Evolutionary conservation across 92 coral and sea anemone species (phyloP).

Genomic region (Phenganax marumi): DNA sequence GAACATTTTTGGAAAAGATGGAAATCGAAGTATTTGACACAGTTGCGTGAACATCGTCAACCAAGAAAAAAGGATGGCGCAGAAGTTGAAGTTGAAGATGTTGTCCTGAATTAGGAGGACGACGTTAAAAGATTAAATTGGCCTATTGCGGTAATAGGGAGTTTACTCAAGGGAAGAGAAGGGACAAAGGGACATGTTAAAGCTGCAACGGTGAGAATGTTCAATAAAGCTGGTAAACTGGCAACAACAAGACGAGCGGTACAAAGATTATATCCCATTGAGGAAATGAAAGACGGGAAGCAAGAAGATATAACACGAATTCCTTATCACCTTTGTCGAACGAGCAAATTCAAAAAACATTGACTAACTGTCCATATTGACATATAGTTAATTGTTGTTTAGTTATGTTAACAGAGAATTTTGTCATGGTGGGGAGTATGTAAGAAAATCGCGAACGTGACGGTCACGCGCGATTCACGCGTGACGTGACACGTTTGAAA

Average conservation of each 20-base stretch:
- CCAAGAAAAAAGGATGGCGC: conserved; percentile 40
- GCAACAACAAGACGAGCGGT: background rate
- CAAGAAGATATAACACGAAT: background rate
- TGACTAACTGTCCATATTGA: background rate
- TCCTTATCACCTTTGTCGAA: conserved; percentile 12
- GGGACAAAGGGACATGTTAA: conserved; percentile 41
- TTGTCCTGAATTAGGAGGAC: conserved; percentile 35
- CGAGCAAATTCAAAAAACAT: background rate
- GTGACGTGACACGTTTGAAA: background rate
- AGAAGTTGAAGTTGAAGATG: conserved; percentile 32
- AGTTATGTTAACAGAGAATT: background rate
- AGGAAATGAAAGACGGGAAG: background rate
- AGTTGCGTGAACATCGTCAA: conserved; percentile 40
- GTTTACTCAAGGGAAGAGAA: conserved; percentile 37
- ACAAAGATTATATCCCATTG: conserved; percentile 2
- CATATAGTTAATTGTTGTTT: background rate
- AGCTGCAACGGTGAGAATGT: conserved; percentile 24
- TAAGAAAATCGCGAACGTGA: too few species aligned
- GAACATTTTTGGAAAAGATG: conserved; percentile 42
- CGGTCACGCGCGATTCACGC: too few species aligned
- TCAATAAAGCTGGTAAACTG: conserved; percentile 1
- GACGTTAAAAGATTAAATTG: conserved; percentile 39
- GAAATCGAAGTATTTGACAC: conserved; percentile 40
- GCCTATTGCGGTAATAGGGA: conserved; percentile 32
- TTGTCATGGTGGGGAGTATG: conserved; percentile 28